These are phyloP conservation scores for Elysia chlorotica DNA, from an alignment of 1,140 invertebrate species.

Conservation along the genomic window DNA sequence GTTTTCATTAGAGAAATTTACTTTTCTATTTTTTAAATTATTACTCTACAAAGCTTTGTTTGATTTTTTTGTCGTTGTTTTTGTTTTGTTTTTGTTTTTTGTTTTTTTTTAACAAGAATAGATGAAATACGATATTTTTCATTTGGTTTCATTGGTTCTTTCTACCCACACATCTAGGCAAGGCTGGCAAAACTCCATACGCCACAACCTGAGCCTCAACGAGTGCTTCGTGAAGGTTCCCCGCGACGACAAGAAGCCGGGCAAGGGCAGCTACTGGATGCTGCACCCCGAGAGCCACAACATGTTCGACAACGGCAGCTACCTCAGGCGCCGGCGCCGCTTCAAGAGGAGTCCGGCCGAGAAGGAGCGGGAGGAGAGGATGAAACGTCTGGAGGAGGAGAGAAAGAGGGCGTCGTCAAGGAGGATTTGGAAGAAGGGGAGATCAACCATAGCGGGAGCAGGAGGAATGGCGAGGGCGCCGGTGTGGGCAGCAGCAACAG, in stretches of 20 bases:
- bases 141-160: no score
- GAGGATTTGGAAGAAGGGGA: constrained; percentile 20
- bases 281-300: constrained; percentile 95
- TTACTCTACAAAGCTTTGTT: no score
- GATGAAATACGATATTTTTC: no score
- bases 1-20: no score
- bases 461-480: constrained; percentile 1
- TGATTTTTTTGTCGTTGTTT: background rate
- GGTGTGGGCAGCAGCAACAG: constrained; percentile 20
- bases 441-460: background rate
- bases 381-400: constrained; percentile 28
- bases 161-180: constrained; percentile 2
- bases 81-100: background rate
- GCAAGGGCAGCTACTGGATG: constrained; percentile 97
- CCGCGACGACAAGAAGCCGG: constrained; percentile 59
- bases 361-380: constrained; percentile 36
- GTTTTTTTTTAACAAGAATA: constrained; percentile 1
- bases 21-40: no score
- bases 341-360: constrained; percentile 92
- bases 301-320: constrained; percentile 99
- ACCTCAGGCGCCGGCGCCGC: constrained; percentile 81
- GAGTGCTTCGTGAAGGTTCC: constrained; percentile 69
- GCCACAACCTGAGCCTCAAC: constrained; percentile 66
- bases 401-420: constrained; percentile 26
- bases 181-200: constrained; percentile 65